These are phyloP conservation scores for Sebastes nivosus DNA, from an alignment of 2,797 vertebrate genomes.

Conservation along the genomic window DNA sequence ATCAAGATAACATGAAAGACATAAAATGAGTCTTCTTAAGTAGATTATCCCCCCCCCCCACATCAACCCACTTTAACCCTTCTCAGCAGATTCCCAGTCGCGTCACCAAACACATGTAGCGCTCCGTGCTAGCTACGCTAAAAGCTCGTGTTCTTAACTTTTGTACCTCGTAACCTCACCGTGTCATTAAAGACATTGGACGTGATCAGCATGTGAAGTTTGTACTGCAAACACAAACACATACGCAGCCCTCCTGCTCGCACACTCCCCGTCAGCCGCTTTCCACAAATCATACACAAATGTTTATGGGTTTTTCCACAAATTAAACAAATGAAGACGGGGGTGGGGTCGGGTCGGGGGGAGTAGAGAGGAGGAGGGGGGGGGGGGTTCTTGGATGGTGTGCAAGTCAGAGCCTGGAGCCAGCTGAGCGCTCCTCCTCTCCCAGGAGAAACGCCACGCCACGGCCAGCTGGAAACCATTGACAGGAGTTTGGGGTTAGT, in stretches of 20 bases:
- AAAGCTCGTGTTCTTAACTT: conserved; percentile 1
- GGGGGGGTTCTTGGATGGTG: conserved; percentile 41
- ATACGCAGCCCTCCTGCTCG: neutral
- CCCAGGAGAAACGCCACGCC: conserved; percentile 64
- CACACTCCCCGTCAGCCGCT: conserved; percentile 32
- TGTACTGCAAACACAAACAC: conserved; percentile 37
- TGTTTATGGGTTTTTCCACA: conserved; percentile 82
- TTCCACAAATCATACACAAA: conserved; percentile 76
- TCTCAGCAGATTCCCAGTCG: conserved; percentile 35
- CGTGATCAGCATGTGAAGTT: conserved; percentile 18
- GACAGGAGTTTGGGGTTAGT: conserved; percentile 67
- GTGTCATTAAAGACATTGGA: conserved; percentile 34
- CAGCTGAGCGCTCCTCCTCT: conserved; percentile 65
- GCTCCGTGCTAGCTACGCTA: neutral
- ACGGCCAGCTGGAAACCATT: conserved; percentile 81
- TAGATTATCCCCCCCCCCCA: neutral
- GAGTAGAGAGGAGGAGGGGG: neutral
- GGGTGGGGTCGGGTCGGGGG: conserved; percentile 39
- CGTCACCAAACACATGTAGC: neutral
- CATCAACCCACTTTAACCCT: conserved; percentile 1
- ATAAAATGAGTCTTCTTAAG: conserved; percentile 42
- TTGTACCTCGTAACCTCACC: conserved; percentile 14
- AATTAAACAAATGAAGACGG: conserved; percentile 78
- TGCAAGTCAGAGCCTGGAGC: conserved; percentile 50
- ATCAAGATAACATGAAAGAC: conserved; percentile 66